Evolutionary conservation across 2,113 vertebrate species (phyloP), one percentile per base, ranked within the genome.

Genomic region (Aphelocoma coerulescens): DNA sequence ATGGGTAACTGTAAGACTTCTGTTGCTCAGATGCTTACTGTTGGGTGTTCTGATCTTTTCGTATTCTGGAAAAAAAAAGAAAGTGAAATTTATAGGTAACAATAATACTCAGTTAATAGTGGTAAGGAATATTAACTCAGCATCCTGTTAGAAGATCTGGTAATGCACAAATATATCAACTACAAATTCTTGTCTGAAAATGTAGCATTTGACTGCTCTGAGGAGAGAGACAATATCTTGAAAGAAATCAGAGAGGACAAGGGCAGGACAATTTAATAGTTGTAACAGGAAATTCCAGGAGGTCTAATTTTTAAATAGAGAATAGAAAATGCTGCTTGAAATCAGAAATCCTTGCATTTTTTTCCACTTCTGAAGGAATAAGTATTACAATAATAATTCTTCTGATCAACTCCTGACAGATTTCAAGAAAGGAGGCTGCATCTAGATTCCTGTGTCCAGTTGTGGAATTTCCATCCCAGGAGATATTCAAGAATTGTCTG

Each of bases 141-240:
- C 11, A 78, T 58, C 11, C 5, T 85, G 4, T 82, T 75, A 59
- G 28, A 84, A 35, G 44, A 33, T 48, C 7, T 87, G 20, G 3
- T 30, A 82, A 32, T 23, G 12, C 35, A 46, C 6, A 67, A 54
- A 13, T 57, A 5, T 28, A 39, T 43, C 15, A 74, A 21, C 11
- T 27, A 43, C 4, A 82, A 4, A 21, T 37, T 66, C 5, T n/a
- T 80, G 11, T 65, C 55, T 87, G 54, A 81, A 92, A 87, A 57
- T 32, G 7, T 33, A 73, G 1, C 1, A 2, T 46, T 66, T 4
- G 1, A 10, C 7, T 72, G 9, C 43, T 46, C 9, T 46, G 11
- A 46, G 6, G 28, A 57, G 10, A 37, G 16, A 28, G 7, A 37
- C 11, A 6, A 37, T 41, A 52, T 52, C 35, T n/a, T 68, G 28